Evolutionary conservation across 2,888 invertebrate species (phyloP), one percentile per base, ranked within the genome.

Genomic region (Tineola bisselliella): DNA sequence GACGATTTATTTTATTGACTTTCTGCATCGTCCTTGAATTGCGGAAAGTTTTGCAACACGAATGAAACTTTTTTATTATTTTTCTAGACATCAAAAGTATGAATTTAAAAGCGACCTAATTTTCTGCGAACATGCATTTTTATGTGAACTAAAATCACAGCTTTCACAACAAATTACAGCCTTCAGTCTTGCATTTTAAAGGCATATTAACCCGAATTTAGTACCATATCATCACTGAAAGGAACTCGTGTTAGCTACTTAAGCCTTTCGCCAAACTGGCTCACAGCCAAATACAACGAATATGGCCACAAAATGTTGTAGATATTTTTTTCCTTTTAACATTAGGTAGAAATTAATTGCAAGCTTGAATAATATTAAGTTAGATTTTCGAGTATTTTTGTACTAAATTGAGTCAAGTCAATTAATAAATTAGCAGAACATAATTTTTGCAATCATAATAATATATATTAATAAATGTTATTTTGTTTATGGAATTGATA

Each of bases 181-280:
- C 17, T 48, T 48, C 17, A 48, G 13, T 48, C 15, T 18, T 54
- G 58, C 58, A 33, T 31, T 31, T 33, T 58, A 33, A 33, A 58
- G 12, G 31, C 33, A 17, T 33, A 58, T 58, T 58, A 58, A 33
- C 58, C 33, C 15, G 33, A 58, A 58, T 58, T 31, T 58, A 58
- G 19, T 58, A 17, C 31, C 33, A 58, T 33, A 58, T 58, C 33
- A 33, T 58, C 31, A 17, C 17, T 31, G 13, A 33, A 58, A 33
- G 58, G 30, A 58, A 58, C 58, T 17, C 13, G 17, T 58, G 58
- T 33, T 31, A 54, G 58, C 33, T 58, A 33, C 58, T 58, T 33
- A 58, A 58, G 33, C 58, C 58, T 58, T 58, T 33, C 33, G 54
- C 54, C 54, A 54, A 54, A 54, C 25, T 54, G 54, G 54, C 54